A percentile compares a stretch with the other conserved stretches of the same genome.
Conservation (phyloP, 2,888 invertebrate genomes). For the Synergus japonicus region DNA sequence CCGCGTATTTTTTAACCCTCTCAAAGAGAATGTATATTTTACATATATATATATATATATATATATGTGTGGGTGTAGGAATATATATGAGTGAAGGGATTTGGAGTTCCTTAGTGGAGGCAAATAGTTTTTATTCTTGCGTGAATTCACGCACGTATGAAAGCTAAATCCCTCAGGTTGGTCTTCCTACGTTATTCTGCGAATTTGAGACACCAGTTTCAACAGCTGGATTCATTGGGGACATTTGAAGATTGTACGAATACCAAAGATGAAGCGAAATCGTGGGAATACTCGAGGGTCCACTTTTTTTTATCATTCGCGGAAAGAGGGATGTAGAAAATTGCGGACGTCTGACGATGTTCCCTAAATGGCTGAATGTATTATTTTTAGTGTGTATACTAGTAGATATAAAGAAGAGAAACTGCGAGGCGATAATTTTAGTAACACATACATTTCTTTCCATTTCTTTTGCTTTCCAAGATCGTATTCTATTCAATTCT, state of each 20-base stretch:
- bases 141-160: constrained; percentile 49
- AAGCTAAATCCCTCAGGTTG: background rate
- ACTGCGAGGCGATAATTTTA: too few species aligned
- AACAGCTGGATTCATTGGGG: background rate
- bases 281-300: background rate
- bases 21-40: background rate
- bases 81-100: background rate
- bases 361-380: background rate
- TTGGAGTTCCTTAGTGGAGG: constrained; percentile 9
- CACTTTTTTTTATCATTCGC: background rate
- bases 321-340: background rate
- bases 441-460: background rate
- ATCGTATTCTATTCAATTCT: background rate
- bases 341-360: background rate
- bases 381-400: too few species aligned
- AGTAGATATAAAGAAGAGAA: too few species aligned
- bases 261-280: background rate
- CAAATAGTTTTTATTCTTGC: constrained; percentile 46
- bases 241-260: background rate
- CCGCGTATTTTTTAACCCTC: background rate
- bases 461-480: background rate
- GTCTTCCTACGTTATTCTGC: background rate
- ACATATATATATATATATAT: too few species aligned
- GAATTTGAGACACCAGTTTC: background rate
- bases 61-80: too few species aligned